These are phyloP conservation scores for Aix galericulata DNA, from an alignment of 2,113 vertebrate species.

Conservation along the genomic window DNA sequence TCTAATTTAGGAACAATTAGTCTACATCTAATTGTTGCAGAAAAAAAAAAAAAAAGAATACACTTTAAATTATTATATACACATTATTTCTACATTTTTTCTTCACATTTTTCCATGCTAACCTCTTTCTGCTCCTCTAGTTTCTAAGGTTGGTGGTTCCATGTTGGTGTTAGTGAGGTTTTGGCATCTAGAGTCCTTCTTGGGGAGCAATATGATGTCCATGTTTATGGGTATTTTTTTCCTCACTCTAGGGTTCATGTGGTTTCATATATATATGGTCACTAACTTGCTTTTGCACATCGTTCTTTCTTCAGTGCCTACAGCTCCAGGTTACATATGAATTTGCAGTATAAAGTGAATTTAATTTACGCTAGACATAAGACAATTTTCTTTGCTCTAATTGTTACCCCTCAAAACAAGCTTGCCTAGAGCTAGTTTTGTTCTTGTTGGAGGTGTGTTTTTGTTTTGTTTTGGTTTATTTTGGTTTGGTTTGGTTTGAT, in stretches of 20 bases:
- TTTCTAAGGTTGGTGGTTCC: not conserved
- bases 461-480: too few relatives aligned
- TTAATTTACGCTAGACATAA: not conserved
- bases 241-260: not conserved
- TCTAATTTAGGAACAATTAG: not conserved
- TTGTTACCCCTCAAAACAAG: not conserved
- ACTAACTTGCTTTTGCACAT: not conserved
- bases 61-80: not conserved
- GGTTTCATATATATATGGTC: not conserved
- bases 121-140: not conserved
- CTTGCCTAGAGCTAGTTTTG: not conserved
- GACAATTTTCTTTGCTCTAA: not conserved
- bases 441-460: not conserved
- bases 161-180: rapidly evolving
- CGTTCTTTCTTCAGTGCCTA: not conserved
- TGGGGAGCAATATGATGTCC: not conserved
- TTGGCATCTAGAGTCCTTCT: not conserved
- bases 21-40: not conserved
- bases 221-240: not conserved
- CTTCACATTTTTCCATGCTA: not conserved
- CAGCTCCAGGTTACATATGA: not conserved
- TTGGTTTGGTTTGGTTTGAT: too few relatives aligned
- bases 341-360: not conserved
- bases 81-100: not conserved
- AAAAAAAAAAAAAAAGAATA: not conserved